Evolutionary conservation across 2,797 vertebrate genomes (phyloP), one percentile per base, ranked within the genome.

Genomic region (Tympanoctomys barrerae): DNA sequence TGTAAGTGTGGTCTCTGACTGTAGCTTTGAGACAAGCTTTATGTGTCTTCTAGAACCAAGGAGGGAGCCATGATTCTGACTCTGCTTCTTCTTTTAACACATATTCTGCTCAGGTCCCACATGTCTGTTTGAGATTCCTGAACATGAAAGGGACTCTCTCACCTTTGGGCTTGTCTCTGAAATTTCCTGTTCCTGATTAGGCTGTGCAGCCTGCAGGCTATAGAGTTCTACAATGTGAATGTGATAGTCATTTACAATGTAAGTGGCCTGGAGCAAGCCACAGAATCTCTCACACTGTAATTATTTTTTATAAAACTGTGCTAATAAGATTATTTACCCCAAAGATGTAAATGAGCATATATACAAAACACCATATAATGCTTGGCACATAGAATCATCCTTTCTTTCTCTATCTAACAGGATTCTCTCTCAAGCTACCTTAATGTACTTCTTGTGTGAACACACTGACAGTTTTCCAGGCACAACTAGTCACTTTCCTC

Each of bases 91-190:
- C 7, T 42, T 84, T 19, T 24, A 42, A 28, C 14, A 14, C 49
- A 2, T 3, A 0, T 83, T 79, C 78, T 46, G 2, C 64, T 73
- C 54, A 81, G 42, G 59, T 33, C 31, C 10, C 4, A 13, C 54
- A 19, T 70, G 52, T 31, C 70, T 59, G 0, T 24, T 59, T 87
- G n/a, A 83, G 4, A 66, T 92, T 14, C 8, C 36, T 84, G 26
- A 73, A 36, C 14, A 12, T 0, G 0, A 13, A 16, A 61, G 28
- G 16, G 3, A 62, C n/a, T 86, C 42, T n/a, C 2, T 24, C 3
- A 21, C 4, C 49, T 91, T 57, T 42, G 42, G 24, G 14, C 6
- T 68, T 57, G 91, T 89, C 57, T 77, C 42, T 18, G 24, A 61
- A 57, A 24, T 70, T 70, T 39, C 28, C n/a, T 39, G 2, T 24